A percentile compares a stretch with the other conserved stretches of the same genome.
Conservation (phyloP, 1,140 invertebrate genomes). For the Tetramorium simillimum region DNA sequence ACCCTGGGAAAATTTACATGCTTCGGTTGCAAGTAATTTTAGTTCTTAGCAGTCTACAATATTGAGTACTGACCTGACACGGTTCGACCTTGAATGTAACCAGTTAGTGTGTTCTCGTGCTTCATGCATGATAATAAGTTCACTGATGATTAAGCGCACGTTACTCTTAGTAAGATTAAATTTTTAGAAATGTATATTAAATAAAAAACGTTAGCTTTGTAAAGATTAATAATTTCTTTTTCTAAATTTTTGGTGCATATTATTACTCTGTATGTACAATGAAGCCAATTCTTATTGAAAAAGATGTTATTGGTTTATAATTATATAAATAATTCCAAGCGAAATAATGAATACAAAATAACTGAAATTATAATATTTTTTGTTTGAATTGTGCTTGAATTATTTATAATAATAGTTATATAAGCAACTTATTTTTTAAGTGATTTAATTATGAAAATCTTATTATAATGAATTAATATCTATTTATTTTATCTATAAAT, state of each 20-base stretch:
- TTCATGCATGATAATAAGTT: background rate
- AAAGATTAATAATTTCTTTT: background rate
- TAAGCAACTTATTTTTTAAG: background rate
- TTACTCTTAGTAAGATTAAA: background rate
- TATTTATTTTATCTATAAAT: too few species aligned
- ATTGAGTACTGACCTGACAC: constrained; percentile 17
- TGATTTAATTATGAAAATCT: background rate
- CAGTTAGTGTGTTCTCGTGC: background rate
- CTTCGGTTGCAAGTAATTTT: constrained; percentile 38
- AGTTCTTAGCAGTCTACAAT: constrained; percentile 3
- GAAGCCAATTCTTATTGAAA: background rate
- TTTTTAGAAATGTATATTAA: background rate
- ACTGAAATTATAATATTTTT: background rate
- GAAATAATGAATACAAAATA: constrained; percentile 4
- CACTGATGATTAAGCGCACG: background rate
- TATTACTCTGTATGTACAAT: background rate
- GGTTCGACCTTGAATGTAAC: constrained; percentile 20
- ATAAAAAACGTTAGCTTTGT: background rate
- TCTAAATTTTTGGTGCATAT: background rate
- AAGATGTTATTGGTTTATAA: background rate
- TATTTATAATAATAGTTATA: background rate
- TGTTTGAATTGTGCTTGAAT: background rate
- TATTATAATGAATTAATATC: background rate
- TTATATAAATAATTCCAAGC: background rate
- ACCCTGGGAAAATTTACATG: constrained; percentile 41